phyloP scores from a whole-genome alignment of 2,888 invertebrate species.

The Tipula lateralis region DNA sequence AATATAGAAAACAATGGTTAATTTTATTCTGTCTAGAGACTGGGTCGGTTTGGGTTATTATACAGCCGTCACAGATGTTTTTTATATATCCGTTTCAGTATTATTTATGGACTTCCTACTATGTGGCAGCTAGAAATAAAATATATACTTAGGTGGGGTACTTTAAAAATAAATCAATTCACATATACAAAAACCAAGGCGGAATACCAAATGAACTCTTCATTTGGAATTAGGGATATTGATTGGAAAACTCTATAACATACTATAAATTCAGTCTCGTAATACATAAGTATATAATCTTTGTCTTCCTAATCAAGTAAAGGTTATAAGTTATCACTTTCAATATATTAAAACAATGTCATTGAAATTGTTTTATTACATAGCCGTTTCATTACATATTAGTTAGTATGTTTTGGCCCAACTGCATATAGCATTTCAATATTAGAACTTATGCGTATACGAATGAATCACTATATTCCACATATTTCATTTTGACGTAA shows the following conservation, averaged over 20 bases:
- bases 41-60: background rate
- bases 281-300: background rate
- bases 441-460: background rate
- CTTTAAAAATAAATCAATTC: background rate
- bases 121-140: background rate
- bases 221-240: background rate
- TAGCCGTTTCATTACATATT: too few species aligned
- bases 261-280: background rate
- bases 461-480: background rate
- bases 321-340: background rate
- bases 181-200: background rate
- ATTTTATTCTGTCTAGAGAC: background rate
- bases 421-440: background rate
- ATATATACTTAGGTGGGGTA: background rate
- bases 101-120: background rate
- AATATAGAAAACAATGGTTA: background rate
- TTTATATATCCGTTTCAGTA: background rate
- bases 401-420: too few species aligned
- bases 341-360: background rate
- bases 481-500: background rate
- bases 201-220: background rate
- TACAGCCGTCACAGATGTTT: background rate
- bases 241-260: background rate
- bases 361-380: background rate
- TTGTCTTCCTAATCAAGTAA: background rate